Evolutionary conservation across 2,113 vertebrate genomes (phyloP), one percentile per base, ranked within the genome.

Genomic region (Chloebia gouldiae): DNA sequence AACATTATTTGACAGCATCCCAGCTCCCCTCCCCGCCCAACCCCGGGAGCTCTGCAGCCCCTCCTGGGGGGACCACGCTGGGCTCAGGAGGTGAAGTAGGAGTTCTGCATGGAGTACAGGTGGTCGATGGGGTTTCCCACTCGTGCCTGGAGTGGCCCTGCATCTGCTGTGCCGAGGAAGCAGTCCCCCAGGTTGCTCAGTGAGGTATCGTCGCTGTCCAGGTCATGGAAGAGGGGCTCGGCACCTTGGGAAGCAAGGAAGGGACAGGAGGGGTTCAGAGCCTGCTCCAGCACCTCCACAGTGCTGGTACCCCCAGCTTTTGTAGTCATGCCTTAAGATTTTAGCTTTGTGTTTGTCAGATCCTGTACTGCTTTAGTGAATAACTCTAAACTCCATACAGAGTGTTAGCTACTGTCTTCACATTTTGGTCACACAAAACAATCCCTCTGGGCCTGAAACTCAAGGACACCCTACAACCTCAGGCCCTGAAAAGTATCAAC

Each of bases 91-190:
- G 99, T 98, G 93, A 99, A 99, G 97, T 99, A 99, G 22, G 99
- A 99, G 97, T 98, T 99, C 97, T 99, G 99, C 99, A 99, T 99
- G 93, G 99, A 99, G 97, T 99, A 99, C 80, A 99, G 98, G 79
- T 98, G 98, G 95, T 99, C 99, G 10, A 99, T 99, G 45, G 99
- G 99, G 84, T 99, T 99, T 81, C 99, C 98, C 88, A 98, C 97
- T 81, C 98, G 95, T 21, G 98, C 92, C 94, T 98, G 98, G 80
- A 98, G 97, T 0, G 98, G 95, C 8, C 98, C 98, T 1, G 98
- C 92, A 11, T 99, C 99, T 0, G 97, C 97, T 4, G 98, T 97
- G 50, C 98, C 97, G 13, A 99, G 98, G 95, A 98, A 98, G 95
- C 98, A 99, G 97, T 99, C 98, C 0, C 98, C 97, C 93, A 99